Conservation (phyloP, 2,888 invertebrate species). For the Drosophila pseudotalamancana region DNA sequence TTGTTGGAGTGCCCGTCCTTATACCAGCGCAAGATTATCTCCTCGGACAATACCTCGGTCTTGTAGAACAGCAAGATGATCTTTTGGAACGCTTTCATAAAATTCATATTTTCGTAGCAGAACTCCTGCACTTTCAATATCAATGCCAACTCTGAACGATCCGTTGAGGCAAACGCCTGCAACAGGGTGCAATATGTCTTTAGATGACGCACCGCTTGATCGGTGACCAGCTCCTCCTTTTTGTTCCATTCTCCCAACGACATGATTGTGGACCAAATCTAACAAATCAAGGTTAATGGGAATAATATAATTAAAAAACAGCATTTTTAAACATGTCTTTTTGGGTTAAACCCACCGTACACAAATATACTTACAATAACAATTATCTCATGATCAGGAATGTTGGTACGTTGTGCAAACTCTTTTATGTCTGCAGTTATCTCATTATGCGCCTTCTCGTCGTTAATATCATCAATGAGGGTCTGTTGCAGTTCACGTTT, state of each 20-base stretch:
- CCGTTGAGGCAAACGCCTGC: slow-evolving; percentile 93
- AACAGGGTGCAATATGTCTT: slow-evolving; percentile 94
- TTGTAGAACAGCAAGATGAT: slow-evolving; percentile 98
- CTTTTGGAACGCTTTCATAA: slow-evolving; percentile 99
- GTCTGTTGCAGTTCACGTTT: slow-evolving; percentile 92
- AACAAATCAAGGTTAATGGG: background rate
- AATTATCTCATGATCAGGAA: slow-evolving; percentile 96
- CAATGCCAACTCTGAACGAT: slow-evolving; percentile 94
- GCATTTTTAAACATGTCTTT: too few species aligned
- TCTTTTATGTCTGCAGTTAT: slow-evolving; percentile 94
- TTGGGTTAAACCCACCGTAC: too few species aligned
- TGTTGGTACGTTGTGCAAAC: slow-evolving; percentile 91
- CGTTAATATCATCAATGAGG: slow-evolving; percentile 93
- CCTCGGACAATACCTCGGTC: slow-evolving; percentile 97
- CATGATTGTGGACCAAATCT: slow-evolving; percentile 98
- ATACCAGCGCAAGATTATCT: slow-evolving; percentile 98
- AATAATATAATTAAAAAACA: background rate
- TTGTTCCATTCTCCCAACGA: slow-evolving; percentile 98
- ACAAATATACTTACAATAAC: slow-evolving; percentile 92
- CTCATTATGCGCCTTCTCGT: slow-evolving; percentile 94
- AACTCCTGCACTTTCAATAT: slow-evolving; percentile 97
- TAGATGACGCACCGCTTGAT: slow-evolving; percentile 96
- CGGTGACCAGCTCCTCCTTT: slow-evolving; percentile 97
- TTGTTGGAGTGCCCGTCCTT: slow-evolving; percentile 96
- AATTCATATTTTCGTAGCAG: slow-evolving; percentile 99